phyloP scores from a whole-genome alignment of 1,140 invertebrate genomes.

The Holcopasites calliopsidis region DNA sequence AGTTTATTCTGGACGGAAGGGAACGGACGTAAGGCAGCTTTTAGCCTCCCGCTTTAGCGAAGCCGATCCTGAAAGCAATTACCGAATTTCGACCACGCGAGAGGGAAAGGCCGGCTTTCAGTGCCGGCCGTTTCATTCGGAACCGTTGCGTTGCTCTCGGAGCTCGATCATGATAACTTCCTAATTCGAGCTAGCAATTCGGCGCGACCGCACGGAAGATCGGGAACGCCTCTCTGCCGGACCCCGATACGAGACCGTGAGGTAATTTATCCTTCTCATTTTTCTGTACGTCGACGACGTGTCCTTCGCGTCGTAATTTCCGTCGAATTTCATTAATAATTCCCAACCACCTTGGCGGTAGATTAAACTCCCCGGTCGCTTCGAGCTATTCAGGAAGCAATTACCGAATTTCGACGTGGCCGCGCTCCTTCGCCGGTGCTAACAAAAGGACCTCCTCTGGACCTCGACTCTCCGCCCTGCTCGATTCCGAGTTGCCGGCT shows the following conservation, averaged over 20 bases:
- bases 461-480: constrained; percentile 19
- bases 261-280: background rate
- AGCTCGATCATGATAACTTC: constrained; percentile 42
- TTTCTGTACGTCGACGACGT: background rate
- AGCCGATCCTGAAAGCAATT: constrained; percentile 71
- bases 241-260: background rate
- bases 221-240: background rate
- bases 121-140: constrained; percentile 34
- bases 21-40: constrained; percentile 43
- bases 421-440: constrained; percentile 50
- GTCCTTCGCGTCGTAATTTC: background rate
- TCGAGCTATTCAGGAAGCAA: constrained; percentile 68
- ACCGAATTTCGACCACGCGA: constrained; percentile 61
- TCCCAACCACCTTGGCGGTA: constrained; percentile 19
- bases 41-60: constrained; percentile 54
- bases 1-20: constrained; percentile 54
- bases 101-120: constrained; percentile 25
- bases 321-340: constrained; percentile 40
- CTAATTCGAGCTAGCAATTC: constrained; percentile 36
- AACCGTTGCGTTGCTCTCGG: constrained; percentile 8
- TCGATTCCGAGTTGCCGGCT: constrained; percentile 44
- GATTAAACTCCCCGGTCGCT: constrained; percentile 61
- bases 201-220: background rate
- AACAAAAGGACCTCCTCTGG: constrained; percentile 59
- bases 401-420: constrained; percentile 62